Evolutionary conservation across 2,888 invertebrate genomes (phyloP).

Genomic region (Thecocarcelia acutangulata): DNA sequence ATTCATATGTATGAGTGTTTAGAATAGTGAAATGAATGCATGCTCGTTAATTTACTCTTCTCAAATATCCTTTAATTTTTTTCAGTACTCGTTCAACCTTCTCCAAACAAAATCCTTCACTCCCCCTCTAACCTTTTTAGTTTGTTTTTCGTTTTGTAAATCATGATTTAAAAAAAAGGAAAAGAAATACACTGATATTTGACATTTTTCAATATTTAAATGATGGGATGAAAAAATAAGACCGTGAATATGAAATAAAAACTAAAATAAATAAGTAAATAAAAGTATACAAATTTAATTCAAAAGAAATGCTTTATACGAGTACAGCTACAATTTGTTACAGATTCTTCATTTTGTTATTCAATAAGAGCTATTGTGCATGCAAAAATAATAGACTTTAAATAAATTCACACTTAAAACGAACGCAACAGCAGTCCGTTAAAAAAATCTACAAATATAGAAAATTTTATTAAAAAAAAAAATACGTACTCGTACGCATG

Average conservation of each 20-base stretch:
- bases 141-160: slow-evolving; percentile 22
- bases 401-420: too few relatives aligned
- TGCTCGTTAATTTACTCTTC: slow-evolving; percentile 37
- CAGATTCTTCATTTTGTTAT: too few relatives aligned
- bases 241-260: neutral
- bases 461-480: too few relatives aligned
- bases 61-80: slow-evolving; percentile 45
- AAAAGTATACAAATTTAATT: neutral
- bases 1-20: slow-evolving; percentile 38
- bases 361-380: too few relatives aligned
- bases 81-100: slow-evolving; percentile 55
- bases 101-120: slow-evolving; percentile 32
- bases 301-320: too few relatives aligned
- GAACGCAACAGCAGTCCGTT: too few relatives aligned
- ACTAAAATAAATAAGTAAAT: neutral
- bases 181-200: slow-evolving; percentile 41
- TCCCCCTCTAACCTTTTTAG: slow-evolving; percentile 7
- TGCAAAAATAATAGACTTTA: too few relatives aligned
- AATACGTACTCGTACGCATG: too few relatives aligned
- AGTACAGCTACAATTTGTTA: too few relatives aligned
- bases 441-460: too few relatives aligned
- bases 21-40: slow-evolving; percentile 43
- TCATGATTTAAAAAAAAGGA: slow-evolving; percentile 9
- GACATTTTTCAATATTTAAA: slow-evolving; percentile 29
- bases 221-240: neutral